These are phyloP conservation scores for Myiopsitta monachus DNA, from an alignment of 2,113 vertebrate species.

Conservation along the genomic window DNA sequence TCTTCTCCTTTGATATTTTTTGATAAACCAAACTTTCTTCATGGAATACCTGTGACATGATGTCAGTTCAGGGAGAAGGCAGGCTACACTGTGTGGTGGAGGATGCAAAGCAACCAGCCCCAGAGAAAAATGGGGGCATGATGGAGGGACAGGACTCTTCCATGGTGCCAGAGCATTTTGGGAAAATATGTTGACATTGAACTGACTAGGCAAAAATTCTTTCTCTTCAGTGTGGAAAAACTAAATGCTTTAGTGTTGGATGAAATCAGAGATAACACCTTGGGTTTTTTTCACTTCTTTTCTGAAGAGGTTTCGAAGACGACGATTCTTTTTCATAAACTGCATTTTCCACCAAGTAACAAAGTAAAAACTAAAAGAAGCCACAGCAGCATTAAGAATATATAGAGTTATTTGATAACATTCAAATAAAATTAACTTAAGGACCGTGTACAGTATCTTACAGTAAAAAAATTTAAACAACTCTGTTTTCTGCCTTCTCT, in stretches of 20 bases:
- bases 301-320: neutral
- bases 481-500: neutral
- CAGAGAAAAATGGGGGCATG: neutral
- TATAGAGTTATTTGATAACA: neutral
- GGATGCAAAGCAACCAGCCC: fast-evolving
- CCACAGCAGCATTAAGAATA: neutral
- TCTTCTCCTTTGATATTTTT: neutral
- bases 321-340: neutral
- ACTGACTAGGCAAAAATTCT: neutral
- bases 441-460: neutral
- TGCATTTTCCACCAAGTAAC: neutral
- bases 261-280: neutral
- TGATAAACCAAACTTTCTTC: neutral
- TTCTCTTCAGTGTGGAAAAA: neutral
- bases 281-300: neutral
- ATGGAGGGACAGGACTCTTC: neutral
- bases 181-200: neutral
- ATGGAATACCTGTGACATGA: neutral
- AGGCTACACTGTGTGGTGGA: neutral
- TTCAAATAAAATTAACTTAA: neutral
- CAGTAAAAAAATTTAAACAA: neutral
- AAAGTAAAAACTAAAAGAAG: neutral
- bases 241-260: neutral
- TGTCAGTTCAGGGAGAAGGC: neutral
- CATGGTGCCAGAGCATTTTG: neutral